Conservation (phyloP, 2,113 vertebrate genomes). For the Nesogale talazaci region DNA sequence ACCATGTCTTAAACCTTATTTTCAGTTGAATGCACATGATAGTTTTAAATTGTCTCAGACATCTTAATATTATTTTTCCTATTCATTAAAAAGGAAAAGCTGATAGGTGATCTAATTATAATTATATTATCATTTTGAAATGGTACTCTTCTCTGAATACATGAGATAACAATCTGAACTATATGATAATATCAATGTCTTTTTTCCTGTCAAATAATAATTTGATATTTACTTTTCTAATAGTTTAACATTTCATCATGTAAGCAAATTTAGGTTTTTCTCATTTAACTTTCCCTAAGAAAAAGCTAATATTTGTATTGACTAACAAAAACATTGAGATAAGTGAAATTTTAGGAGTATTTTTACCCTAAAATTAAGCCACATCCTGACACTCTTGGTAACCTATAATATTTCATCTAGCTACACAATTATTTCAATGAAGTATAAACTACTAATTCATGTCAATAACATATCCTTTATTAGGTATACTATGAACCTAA, state of each 20-base stretch:
- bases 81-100: background rate
- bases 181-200: background rate
- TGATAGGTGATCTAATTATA: background rate
- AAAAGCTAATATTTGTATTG: background rate
- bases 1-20: background rate
- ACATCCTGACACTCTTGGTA: background rate
- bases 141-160: background rate
- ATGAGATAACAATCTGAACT: background rate
- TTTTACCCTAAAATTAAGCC: background rate
- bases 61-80: background rate
- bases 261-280: background rate
- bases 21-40: conserved; percentile 1
- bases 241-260: background rate
- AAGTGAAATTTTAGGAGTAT: background rate
- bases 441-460: background rate
- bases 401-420: background rate
- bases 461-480: background rate
- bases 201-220: background rate
- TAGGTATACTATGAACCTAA: background rate
- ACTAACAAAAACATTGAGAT: background rate
- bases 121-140: conserved; percentile 24
- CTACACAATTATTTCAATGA: background rate
- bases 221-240: conserved; percentile 8
- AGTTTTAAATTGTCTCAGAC: conserved; percentile 16
- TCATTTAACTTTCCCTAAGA: background rate